Base-by-base conservation (phyloP, 1,140 invertebrate species). In the Heliconius congener region DNA sequence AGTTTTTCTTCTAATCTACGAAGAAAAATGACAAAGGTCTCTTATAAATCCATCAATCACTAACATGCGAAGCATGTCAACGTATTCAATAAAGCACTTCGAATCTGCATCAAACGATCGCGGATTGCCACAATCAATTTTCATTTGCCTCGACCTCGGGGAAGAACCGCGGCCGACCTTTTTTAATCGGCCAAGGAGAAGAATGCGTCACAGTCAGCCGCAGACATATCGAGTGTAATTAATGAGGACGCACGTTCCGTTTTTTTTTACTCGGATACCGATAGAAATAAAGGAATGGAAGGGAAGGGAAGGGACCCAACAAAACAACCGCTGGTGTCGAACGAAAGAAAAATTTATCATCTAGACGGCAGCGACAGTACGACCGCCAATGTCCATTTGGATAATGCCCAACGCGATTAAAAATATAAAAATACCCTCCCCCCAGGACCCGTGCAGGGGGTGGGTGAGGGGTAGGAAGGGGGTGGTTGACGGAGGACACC, bases 401-500 rank as follows among this genome's bases (percentile, higher is more conserved):
- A 93, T 94, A 94, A 94, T 94, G 91, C 92, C 90, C 93, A 88
- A 90, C 92, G 92, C 93, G 93, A 93, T 94, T 94, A 94, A 94
- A 94, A 94, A 94, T 94, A 94, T 94, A 94, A 94, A 94, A 94
- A 94, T 94, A 94, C 90, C 89, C 90, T 82, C 87, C 90, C 88
- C 88, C 83, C 86, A 16, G 87, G 79, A 8, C 84, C 86, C 87
- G 55, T 57, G 8, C 3, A 3, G 8, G 55, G 55, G n/a, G 55
- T 57, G 55, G 55, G 55, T 19, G n/a, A 9, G 55, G 16, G 71
- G 34, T 18, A 79, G 80, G 78, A 82, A 78, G 85, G 82, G 84
- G 84, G 83, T 82, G 39, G 83, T 89, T 90, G 92, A 92, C 93
- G 91, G 92, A 94, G 91, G 91, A 93, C 89, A 90, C 90, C 90